Evolutionary conservation across 2,797 vertebrate species (phyloP).

Genomic region (Coendou prehensilis): DNA sequence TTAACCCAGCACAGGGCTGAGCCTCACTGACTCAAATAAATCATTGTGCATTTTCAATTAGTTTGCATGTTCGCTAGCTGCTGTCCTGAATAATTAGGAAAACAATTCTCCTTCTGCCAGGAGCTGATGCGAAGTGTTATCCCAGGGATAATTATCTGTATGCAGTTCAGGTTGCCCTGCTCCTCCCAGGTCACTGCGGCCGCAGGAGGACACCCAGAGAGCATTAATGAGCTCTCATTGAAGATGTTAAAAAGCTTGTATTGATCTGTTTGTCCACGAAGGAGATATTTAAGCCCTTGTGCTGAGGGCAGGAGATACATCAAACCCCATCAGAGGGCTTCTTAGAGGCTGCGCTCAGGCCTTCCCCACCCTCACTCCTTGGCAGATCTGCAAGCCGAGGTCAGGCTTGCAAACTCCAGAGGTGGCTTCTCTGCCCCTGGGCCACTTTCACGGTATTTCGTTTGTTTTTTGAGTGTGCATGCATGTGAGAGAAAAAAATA

Average conservation of each 20-base stretch:
- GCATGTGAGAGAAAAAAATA: background rate
- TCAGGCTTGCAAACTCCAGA: conserved; percentile 91
- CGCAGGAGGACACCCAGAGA: conserved; percentile 93
- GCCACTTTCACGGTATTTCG: background rate
- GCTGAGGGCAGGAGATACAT: conserved; percentile 94
- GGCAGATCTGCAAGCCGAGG: conserved; percentile 92
- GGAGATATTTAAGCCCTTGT: conserved; percentile 97
- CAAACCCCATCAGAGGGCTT: conserved; percentile 97
- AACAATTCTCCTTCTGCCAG: conserved; percentile 90
- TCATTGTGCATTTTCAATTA: conserved; percentile 90
- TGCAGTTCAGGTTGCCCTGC: conserved; percentile 91
- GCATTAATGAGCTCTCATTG: conserved; percentile 96
- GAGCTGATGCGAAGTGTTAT: conserved; percentile 89
- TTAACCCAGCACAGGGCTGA: background rate
- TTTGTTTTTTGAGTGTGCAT: background rate
- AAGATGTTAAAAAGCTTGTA: conserved; percentile 96
- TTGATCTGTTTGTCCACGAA: conserved; percentile 99
- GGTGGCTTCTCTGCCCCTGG: conserved; percentile 80
- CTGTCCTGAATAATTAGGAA: conserved; percentile 92
- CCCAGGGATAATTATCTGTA: conserved; percentile 91
- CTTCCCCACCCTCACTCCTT: conserved; percentile 92
- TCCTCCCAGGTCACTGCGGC: conserved; percentile 94
- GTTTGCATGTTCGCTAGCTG: conserved; percentile 88
- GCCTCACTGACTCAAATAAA: conserved; percentile 86
- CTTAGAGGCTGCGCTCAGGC: conserved; percentile 94